Evolutionary conservation across 2,797 vertebrate species (phyloP).

Genomic region (Loris lydekkerianus): DNA sequence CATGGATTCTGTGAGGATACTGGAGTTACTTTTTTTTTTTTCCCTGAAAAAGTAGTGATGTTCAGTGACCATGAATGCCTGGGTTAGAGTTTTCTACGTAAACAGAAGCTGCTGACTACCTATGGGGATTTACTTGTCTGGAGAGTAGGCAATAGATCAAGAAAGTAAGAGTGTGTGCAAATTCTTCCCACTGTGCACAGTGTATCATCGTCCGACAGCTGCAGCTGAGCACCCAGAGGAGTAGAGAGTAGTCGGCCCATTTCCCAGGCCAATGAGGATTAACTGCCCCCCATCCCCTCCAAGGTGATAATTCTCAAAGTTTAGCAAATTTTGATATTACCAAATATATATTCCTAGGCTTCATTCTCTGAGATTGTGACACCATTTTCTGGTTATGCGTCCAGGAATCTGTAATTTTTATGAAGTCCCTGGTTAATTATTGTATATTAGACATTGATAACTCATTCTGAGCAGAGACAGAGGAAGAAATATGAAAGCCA

Average conservation of each 20-base stretch:
- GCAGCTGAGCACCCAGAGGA: neutral
- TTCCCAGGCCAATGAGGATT: neutral
- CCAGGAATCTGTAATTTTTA: slow-evolving; percentile 17
- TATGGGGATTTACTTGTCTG: neutral
- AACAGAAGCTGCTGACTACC: neutral
- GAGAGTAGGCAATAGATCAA: neutral
- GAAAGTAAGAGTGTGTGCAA: neutral
- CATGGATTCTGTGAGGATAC: neutral
- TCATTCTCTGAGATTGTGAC: neutral
- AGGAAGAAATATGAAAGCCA: neutral
- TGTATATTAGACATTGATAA: neutral
- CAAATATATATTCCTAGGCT: neutral
- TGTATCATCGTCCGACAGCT: neutral
- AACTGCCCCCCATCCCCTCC: accelerated
- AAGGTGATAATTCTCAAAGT: neutral
- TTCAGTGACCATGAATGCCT: neutral
- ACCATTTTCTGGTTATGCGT: neutral
- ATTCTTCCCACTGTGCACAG: neutral
- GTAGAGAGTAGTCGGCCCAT: neutral
- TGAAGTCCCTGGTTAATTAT: neutral
- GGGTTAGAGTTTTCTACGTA: neutral
- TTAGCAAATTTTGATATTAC: neutral
- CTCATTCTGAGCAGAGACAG: neutral
- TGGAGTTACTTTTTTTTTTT: neutral
- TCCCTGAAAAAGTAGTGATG: neutral